Conservation (phyloP, 2,113 vertebrate species). For the Salvator merianae region DNA sequence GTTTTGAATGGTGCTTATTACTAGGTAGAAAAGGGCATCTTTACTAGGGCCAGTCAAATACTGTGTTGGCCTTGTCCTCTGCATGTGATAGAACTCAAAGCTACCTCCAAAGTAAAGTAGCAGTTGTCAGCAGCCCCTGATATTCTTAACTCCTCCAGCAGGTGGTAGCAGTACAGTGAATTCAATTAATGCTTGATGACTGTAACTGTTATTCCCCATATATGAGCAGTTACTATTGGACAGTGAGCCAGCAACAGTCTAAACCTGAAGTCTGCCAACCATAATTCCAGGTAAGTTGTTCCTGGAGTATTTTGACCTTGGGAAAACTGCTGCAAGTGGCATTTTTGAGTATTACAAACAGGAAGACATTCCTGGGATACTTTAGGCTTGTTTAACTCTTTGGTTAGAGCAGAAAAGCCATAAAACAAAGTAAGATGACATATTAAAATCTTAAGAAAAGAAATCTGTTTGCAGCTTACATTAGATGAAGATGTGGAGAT, state of each 20-base stretch:
- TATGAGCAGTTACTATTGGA: background rate
- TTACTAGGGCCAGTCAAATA: background rate
- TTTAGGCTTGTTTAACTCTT: too few relatives aligned
- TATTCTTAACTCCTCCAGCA: background rate
- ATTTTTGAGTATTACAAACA: background rate
- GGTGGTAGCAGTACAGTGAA: constrained; percentile 2
- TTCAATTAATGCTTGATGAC: background rate
- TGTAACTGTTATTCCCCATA: background rate
- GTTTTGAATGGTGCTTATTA: too few relatives aligned
- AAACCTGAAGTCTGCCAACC: background rate
- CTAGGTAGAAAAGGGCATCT: background rate
- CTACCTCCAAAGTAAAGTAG: background rate
- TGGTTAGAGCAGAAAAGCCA: too few relatives aligned
- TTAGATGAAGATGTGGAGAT: too few relatives aligned
- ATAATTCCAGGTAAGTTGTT: background rate
- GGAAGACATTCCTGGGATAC: too few relatives aligned
- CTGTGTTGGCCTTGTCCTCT: background rate
- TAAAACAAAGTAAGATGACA: too few relatives aligned
- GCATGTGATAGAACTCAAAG: background rate
- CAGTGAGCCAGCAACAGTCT: background rate
- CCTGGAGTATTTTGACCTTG: too few relatives aligned
- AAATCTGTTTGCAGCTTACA: too few relatives aligned
- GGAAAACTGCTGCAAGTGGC: background rate
- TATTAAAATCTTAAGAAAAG: too few relatives aligned
- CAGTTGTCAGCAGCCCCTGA: background rate